phyloP scores from a whole-genome alignment of 2,797 vertebrate species.

The Alca torda region DNA sequence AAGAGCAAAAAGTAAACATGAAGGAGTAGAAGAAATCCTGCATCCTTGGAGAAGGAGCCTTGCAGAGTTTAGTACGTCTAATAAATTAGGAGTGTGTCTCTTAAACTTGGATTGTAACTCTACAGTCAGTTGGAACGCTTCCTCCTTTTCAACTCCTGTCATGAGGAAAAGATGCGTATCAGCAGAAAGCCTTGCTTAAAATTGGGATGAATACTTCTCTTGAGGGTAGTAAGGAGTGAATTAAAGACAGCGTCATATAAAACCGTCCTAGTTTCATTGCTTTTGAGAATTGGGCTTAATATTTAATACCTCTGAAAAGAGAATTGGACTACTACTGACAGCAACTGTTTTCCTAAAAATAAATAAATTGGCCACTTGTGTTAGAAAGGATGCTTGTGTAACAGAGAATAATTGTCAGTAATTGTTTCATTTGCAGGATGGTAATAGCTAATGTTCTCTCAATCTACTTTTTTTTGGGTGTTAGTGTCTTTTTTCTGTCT shows the following conservation, averaged over 20 bases:
- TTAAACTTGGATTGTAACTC: not conserved
- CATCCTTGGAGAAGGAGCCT: not conserved
- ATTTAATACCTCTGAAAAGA: slow-evolving; percentile 8
- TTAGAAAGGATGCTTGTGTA: not conserved
- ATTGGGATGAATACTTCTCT: slow-evolving; percentile 12
- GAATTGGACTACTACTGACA: not conserved
- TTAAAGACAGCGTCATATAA: not conserved
- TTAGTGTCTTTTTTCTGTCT: not conserved
- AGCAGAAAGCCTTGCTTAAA: not conserved
- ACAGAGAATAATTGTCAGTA: not conserved
- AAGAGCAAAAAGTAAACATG: not conserved
- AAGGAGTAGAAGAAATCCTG: not conserved
- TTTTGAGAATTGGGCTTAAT: slow-evolving; percentile 32
- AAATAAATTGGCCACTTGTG: not conserved
- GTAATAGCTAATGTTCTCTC: not conserved
- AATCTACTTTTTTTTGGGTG: not conserved
- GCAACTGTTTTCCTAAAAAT: not conserved
- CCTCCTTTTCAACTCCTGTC: not conserved
- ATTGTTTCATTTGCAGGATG: not conserved
- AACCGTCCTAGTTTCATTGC: not conserved
- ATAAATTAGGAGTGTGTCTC: not conserved
- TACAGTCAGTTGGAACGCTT: not conserved
- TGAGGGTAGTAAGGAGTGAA: not conserved
- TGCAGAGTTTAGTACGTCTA: not conserved
- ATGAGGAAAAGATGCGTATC: not conserved